phyloP scores from a whole-genome alignment of 2,888 invertebrate genomes.

The Actias luna region DNA sequence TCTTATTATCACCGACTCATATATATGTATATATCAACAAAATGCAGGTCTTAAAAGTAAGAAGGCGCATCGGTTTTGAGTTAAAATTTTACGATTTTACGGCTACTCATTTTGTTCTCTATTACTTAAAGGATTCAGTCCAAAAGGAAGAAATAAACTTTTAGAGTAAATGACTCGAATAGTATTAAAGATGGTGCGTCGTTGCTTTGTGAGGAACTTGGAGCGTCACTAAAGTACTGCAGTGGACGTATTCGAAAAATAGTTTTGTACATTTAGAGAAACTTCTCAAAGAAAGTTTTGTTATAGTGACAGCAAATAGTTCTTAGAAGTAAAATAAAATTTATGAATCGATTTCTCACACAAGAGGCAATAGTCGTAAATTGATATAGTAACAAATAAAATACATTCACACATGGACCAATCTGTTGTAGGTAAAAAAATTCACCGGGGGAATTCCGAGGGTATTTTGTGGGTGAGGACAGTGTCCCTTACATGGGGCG shows the following conservation, averaged over 20 bases:
- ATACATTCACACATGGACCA: background rate
- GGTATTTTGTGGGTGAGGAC: constrained; percentile 64
- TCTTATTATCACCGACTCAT: constrained; percentile 57
- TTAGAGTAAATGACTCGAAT: constrained; percentile 64
- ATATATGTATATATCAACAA: constrained; percentile 45
- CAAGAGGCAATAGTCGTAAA: background rate
- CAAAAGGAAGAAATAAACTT: constrained; percentile 60
- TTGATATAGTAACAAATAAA: constrained; percentile 2
- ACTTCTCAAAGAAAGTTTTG: constrained; percentile 7
- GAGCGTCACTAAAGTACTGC: constrained; percentile 34
- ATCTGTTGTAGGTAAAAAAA: constrained; percentile 43
- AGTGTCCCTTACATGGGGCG: constrained; percentile 56
- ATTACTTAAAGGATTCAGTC: constrained; percentile 27
- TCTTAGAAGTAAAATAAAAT: background rate
- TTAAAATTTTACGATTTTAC: constrained; percentile 53
- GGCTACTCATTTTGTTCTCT: constrained; percentile 49
- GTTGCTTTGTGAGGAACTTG: constrained; percentile 38
- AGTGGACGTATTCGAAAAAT: constrained; percentile 31
- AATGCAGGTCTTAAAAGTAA: constrained; percentile 49
- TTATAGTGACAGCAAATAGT: background rate
- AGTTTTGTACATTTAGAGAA: constrained; percentile 19
- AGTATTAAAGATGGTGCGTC: constrained; percentile 46
- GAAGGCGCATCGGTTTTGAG: constrained; percentile 60
- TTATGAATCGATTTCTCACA: constrained; percentile 12
- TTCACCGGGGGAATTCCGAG: constrained; percentile 69